Evolutionary conservation across 2,113 vertebrate genomes (phyloP).

Genomic region (Calidris pugnax): DNA sequence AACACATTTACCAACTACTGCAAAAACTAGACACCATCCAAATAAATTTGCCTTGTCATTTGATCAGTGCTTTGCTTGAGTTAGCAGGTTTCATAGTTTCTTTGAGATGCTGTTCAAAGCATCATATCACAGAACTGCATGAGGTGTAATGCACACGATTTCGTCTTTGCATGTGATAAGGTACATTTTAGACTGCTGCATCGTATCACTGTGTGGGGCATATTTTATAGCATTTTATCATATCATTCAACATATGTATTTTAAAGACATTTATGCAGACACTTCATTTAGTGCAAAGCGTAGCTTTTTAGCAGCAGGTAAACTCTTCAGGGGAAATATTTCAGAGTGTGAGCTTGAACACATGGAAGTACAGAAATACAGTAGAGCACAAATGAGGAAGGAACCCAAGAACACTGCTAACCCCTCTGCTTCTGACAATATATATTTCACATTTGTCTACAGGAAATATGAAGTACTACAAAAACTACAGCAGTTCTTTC

Average conservation of each 20-base stretch:
- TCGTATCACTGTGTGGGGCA: background rate
- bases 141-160: background rate
- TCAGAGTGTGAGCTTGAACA: background rate
- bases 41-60: background rate
- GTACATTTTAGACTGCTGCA: background rate
- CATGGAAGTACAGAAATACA: background rate
- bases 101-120: background rate
- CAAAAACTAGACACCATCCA: background rate
- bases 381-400: background rate
- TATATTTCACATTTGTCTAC: background rate
- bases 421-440: background rate
- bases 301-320: background rate
- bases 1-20: background rate
- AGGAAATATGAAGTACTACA: background rate
- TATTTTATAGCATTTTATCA: background rate
- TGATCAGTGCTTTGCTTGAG: background rate
- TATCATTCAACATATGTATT: fast-evolving
- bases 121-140: background rate
- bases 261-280: background rate
- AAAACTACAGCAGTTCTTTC: background rate
- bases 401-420: background rate
- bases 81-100: background rate
- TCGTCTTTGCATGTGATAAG: background rate
- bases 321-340: background rate
- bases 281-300: background rate